Evolutionary conservation across 2,888 invertebrate species (phyloP), one percentile per base, ranked within the genome.

Genomic region (Cenopis cana): DNA sequence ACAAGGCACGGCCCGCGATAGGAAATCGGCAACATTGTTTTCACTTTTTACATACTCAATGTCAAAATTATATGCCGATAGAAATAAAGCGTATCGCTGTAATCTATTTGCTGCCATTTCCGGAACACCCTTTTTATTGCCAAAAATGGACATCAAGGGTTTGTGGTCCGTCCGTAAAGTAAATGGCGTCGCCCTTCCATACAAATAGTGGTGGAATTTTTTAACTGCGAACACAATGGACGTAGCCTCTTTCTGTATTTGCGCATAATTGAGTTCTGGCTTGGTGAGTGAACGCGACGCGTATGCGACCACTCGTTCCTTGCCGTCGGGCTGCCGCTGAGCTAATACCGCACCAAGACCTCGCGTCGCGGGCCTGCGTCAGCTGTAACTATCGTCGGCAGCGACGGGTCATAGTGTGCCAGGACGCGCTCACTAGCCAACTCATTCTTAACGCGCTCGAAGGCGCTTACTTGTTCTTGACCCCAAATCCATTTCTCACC

Each of bases 131-230:
- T 41, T 41, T 5, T 68, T 55, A 2, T 33, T n/a, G 8, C 61
- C 67, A 18, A 73, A 73, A n/a, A 73, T 73, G 10, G 66, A 60
- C 10, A 68, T 17, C 2, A 68, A 17, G 3, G 73, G 72, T n/a
- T 64, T 67, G 60, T 76, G 76, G 60, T 76, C 76, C 2, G 76
- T 76, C 61, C 74, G 73, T 11, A 54, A 14, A 4, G 54, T 54
- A 65, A 77, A 76, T 20, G 70, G 75, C 10, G 50, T 54, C 8
- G 57, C 46, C 3, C 76, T 59, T 0, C 75, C 76, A 29, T 73
- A 76, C 11, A 74, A 36, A 24, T 76, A 75, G 17, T 75, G 74
- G 18, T 76, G 75, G 38, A 75, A 75, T 14, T 70, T 65, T 64
- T 73, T 74, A 0, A 74, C 59, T 0, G 69, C 72, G 55, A 74